Base-by-base conservation (phyloP, 2,113 vertebrate genomes). In the Anas platyrhynchos region DNA sequence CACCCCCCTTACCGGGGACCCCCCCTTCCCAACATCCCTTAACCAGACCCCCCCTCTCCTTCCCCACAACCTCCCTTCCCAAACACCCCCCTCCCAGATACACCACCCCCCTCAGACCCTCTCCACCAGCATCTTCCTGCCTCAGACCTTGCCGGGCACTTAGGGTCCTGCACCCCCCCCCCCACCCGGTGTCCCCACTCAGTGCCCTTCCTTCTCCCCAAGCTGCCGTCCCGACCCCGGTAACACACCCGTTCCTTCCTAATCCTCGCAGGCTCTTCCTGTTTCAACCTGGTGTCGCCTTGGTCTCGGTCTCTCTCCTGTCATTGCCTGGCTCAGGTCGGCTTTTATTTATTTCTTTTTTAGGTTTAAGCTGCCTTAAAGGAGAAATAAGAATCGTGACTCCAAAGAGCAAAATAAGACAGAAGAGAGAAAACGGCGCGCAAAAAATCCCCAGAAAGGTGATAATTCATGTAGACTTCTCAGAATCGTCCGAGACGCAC, bases 301-400 rank as follows among this genome's bases (percentile, higher is more conserved):
- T 17, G 43, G 43, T 44, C 83, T 83, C 56, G 48, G 26, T 22
- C 58, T 76, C 7, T 48, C 72, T 48, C 11, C 16, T 88, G 22
- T 58, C 38, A 9, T 34, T 55, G 22, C 36, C 32, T 36, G 59
- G 34, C 78, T 92, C 55, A 92, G 69, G 65, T 78, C 23, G 88
- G 27, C 75, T 94, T 93, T 55, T 67, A 2, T 73, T 67, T 43
- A 5, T 8, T 75, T 59, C 46, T 50, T 82, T 94, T 96, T 63
- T 83, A 98, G 98, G 91, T 96, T 75, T 81, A 92, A 93, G 74
- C 83, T 87, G 89, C 86, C 94, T 84, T 85, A 43, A 71, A 90
- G 88, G 88, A 94, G 72, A 92, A 82, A 43, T 68, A 38, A 58
- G 75, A 93, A 93, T 89, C 59, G 86, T 43, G 91, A 69, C 86